Base-by-base conservation (phyloP, 2,797 vertebrate species). In the Pristis pectinata region DNA sequence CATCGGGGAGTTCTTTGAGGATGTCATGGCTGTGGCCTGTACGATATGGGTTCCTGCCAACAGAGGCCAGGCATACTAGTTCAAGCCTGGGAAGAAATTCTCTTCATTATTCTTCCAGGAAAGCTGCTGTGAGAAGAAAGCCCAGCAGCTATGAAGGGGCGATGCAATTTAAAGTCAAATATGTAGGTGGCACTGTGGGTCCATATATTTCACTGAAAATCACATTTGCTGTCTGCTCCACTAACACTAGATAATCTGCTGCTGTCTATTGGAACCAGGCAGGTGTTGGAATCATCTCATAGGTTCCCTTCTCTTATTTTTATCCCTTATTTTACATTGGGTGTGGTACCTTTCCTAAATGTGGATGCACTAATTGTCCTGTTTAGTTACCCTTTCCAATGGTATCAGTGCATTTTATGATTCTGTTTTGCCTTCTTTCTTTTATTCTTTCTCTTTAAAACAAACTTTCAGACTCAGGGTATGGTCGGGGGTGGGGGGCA, bases 31-130 rank as follows among this genome's bases (percentile, higher is more conserved):
- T 97, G 97, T 97, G 97, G 98, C 98, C 98, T 98, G 98, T 98
- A 98, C 98, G 99, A 98, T 98, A 98, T 97, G 98, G 98, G 98
- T 98, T 98, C 98, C 97, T 98, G 98, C 98, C 97, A 98, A 97
- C 96, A 97, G 97, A 97, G 97, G 98, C 98, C 98, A 97, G 97
- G 97, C 97, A 97, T 97, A 98, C 97, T 98, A 98, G 98, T 98
- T 98, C 98, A 98, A 98, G 98, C 98, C 98, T 98, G 97, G 96
- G 98, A 98, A 98, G 97, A 97, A 97, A 97, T 97, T 96, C 96
- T 97, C 97, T 98, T 97, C 98, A 97, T 98, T 97, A 96, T 98
- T 98, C 97, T 97, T 97, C 97, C 97, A 97, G 95, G 96, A 97
- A 67, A 98, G 97, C 97, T 97, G 97, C 96, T 96, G 95, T 96